These are phyloP conservation scores for Ectemnius cavifrons DNA, from an alignment of 2,888 invertebrate species.

Conservation along the genomic window DNA sequence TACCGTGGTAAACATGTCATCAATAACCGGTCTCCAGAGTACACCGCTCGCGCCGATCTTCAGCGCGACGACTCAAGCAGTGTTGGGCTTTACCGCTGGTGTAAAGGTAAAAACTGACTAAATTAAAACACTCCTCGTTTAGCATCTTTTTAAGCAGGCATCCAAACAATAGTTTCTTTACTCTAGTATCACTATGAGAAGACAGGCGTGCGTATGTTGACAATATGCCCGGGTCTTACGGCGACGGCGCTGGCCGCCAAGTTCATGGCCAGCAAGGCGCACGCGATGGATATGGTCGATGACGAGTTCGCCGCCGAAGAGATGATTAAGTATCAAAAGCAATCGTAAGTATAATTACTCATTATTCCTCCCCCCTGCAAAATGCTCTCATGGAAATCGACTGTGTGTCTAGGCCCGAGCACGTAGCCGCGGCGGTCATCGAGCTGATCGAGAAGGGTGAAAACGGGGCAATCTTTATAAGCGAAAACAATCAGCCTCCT, in stretches of 20 bases:
- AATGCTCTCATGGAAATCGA: background rate
- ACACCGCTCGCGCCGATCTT: constrained; percentile 80
- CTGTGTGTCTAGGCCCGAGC: constrained; percentile 56
- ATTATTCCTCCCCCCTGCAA: too few species aligned
- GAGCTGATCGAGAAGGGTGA: constrained; percentile 62
- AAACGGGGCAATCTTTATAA: constrained; percentile 64
- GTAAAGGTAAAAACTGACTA: constrained; percentile 51
- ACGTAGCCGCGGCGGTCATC: constrained; percentile 65
- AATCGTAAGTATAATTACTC: constrained; percentile 59
- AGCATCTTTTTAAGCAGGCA: too few species aligned
- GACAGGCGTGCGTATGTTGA: constrained; percentile 71
- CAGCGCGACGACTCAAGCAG: constrained; percentile 79
- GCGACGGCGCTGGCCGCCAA: constrained; percentile 65
- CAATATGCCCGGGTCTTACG: constrained; percentile 73
- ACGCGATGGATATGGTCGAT: constrained; percentile 61
- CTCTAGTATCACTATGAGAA: constrained; percentile 62
- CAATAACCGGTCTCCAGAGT: constrained; percentile 80
- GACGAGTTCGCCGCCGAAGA: constrained; percentile 53
- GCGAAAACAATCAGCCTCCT: constrained; percentile 62
- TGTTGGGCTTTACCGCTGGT: constrained; percentile 66
- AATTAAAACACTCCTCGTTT: background rate
- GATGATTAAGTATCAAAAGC: constrained; percentile 58
- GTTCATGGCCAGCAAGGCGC: constrained; percentile 58
- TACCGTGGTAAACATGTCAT: constrained; percentile 82
- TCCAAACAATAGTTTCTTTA: background rate